A percentile compares a stretch with the other conserved stretches of the same genome.
Evolutionary conservation across 2,888 invertebrate species (phyloP).

Genomic region (Fragum fragum): DNA sequence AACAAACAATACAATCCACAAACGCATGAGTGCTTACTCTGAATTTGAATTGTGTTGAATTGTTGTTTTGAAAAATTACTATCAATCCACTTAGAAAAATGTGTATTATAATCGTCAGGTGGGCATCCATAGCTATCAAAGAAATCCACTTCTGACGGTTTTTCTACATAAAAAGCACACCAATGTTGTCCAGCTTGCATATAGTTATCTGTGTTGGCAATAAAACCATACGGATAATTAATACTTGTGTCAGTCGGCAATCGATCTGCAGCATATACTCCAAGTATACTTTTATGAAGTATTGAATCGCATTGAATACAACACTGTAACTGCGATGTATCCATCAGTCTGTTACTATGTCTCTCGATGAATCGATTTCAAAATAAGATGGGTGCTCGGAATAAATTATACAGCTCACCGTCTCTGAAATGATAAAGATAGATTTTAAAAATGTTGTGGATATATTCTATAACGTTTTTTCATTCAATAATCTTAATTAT

Average conservation of each 20-base stretch:
- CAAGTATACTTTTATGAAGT: background rate
- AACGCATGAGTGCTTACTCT: conserved; percentile 11
- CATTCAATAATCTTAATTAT: no score
- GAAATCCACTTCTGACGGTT: background rate
- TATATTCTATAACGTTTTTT: no score
- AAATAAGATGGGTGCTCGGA: conserved; percentile 3
- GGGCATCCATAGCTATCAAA: conserved; percentile 20
- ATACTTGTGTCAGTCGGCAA: background rate
- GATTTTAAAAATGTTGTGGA: no score
- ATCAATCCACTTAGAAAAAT: conserved; percentile 7
- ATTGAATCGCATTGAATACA: conserved; percentile 8
- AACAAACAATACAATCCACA: conserved; percentile 38
- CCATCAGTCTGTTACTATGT: conserved; percentile 5
- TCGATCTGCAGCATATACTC: conserved; percentile 22
- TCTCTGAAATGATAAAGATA: background rate
- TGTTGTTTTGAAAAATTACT: background rate
- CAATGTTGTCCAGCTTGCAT: conserved; percentile 10
- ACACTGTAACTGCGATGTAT: conserved; percentile 16
- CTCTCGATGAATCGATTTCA: conserved; percentile 10
- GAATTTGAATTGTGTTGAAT: conserved; percentile 24
- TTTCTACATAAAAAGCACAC: conserved; percentile 24
- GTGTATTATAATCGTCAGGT: background rate
- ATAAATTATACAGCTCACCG: conserved; percentile 10
- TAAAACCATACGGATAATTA: conserved; percentile 7
- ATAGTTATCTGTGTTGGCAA: conserved; percentile 11